Evolutionary conservation across 2,888 invertebrate species (phyloP), one percentile per base, ranked within the genome.

Genomic region (Drosophila limbata): DNA sequence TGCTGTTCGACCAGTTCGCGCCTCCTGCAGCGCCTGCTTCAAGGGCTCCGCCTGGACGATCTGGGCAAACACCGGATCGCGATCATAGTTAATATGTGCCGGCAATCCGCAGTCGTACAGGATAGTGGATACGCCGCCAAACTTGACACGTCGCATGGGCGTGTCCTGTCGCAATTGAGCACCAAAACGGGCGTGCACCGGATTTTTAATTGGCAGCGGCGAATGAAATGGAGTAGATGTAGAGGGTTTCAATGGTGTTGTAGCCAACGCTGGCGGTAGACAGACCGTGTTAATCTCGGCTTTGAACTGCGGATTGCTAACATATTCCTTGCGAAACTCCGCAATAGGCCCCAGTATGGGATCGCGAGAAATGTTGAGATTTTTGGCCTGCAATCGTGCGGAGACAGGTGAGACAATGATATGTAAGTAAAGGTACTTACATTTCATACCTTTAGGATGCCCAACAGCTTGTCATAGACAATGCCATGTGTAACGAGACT

Each of bases 401-500:
- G 1, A 25, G 15, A 40, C 3, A 9, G 2, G 37, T 11, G 15
- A 47, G 11, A 39, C 19, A 11, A 2, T 2, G 3, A 19, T 1
- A 44, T 19, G 17, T 1, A 21, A 17, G 1, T 13, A 35, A n/a
- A 50, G 35, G 9, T 33, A 4, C 1, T 4, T 8, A 31, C 2
- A 15, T 35, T 15, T 33, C 93, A 91, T 69, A 94, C 94, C 61
- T 92, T 93, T n/a, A 94, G 87, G 62, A 93, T 92, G 61, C 93
- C 94, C 60, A 94, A 91, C n/a, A 94, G 90, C 82, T 94, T 94
- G 67, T 95, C 95, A 73, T 94, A 94, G 19, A 94, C 92, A 1
- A 94, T 93, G 0, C 94, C 94, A 79, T 94, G 94, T 81, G 93
- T 94, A 0, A 94, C 93, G 0, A 94, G 93, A 84, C 94, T 94